Evolutionary conservation across 2,888 invertebrate species (phyloP).

Genomic region (Neria commutata): DNA sequence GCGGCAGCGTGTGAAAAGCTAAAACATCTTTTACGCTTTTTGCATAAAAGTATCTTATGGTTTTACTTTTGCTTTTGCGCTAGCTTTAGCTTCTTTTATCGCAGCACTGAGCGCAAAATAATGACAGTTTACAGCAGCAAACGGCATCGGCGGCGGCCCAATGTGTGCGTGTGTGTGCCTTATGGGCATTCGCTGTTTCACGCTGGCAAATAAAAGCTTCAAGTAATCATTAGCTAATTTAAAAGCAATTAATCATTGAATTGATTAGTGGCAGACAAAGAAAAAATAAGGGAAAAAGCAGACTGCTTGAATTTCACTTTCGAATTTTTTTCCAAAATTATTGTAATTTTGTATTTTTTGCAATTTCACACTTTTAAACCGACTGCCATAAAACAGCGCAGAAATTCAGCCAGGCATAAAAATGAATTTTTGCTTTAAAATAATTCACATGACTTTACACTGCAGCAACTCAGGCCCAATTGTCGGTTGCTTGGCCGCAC

Average conservation of each 20-base stretch:
- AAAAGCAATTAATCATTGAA: neutral
- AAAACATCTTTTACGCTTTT: too few relatives aligned
- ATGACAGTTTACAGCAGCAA: neutral
- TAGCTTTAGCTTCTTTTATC: too few relatives aligned
- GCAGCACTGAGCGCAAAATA: too few relatives aligned
- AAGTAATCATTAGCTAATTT: neutral
- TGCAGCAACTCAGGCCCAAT: neutral
- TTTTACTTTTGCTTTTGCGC: neutral
- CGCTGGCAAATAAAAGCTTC: too few relatives aligned
- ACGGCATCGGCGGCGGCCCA: neutral
- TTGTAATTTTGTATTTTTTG: too few relatives aligned
- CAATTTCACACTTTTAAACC: too few relatives aligned
- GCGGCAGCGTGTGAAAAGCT: too few relatives aligned
- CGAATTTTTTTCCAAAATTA: too few relatives aligned
- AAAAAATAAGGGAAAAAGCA: neutral
- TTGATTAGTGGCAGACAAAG: neutral
- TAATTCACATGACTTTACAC: neutral
- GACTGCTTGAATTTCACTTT: neutral
- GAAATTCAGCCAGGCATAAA: neutral
- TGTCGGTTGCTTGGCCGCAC: too few relatives aligned
- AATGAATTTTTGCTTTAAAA: neutral
- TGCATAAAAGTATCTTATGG: too few relatives aligned
- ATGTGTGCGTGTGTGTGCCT: neutral
- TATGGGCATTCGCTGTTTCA: neutral
- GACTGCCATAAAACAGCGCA: too few relatives aligned